These are phyloP conservation scores for Epinotia brunnichana DNA, from an alignment of 2,888 invertebrate species.

Conservation along the genomic window DNA sequence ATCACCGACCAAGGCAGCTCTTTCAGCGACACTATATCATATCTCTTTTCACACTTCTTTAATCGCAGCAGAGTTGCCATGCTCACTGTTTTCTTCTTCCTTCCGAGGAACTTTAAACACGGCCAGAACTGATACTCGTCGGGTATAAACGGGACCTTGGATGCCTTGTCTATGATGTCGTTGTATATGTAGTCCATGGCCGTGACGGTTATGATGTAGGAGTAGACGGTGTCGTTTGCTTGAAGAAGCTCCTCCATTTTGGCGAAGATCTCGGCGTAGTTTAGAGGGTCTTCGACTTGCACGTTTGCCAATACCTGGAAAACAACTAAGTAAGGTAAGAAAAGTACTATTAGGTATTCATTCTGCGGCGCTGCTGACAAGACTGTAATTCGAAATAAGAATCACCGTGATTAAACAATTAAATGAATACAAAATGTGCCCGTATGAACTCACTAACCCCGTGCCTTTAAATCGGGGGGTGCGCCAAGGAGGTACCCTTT, in stretches of 20 bases:
- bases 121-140: slow-evolving; percentile 42
- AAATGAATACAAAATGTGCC: no score
- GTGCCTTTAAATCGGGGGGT: no score
- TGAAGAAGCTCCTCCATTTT: slow-evolving; percentile 66
- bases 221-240: slow-evolving; percentile 62
- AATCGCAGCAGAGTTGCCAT: slow-evolving; percentile 50
- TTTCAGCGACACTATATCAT: slow-evolving; percentile 63
- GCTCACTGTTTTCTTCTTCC: slow-evolving; percentile 52
- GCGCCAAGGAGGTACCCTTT: no score
- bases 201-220: slow-evolving; percentile 68
- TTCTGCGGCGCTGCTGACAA: no score
- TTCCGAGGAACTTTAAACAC: slow-evolving; percentile 50
- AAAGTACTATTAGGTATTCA: no score
- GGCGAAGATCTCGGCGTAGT: slow-evolving; percentile 62
- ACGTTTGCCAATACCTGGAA: slow-evolving; percentile 71
- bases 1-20: slow-evolving; percentile 77
- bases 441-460: no score
- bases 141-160: not conserved
- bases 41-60: slow-evolving; percentile 59
- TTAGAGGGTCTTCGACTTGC: slow-evolving; percentile 65
- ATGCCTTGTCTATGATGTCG: slow-evolving; percentile 54
- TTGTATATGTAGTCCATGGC: slow-evolving; percentile 74
- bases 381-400: no score
- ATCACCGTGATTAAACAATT: no score
- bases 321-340: no score